These are phyloP conservation scores for Phyllopteryx taeniolatus DNA, from an alignment of 2,113 vertebrate species.

Conservation along the genomic window DNA sequence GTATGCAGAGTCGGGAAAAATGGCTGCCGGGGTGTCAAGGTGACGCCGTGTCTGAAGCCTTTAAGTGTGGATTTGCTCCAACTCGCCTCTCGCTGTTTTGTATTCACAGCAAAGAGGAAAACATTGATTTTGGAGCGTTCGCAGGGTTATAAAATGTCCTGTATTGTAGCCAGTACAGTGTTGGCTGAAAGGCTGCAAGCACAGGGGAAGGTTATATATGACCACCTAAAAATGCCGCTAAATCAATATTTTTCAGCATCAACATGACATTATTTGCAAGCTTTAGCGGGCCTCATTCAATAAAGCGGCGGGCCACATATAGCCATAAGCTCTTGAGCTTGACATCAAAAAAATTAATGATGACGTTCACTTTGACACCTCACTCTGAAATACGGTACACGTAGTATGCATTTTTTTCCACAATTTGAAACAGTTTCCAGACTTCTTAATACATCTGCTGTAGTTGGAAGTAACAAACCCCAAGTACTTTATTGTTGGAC, in stretches of 20 bases:
- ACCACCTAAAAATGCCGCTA: not conserved
- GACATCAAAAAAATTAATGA: not conserved
- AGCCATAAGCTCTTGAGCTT: not conserved
- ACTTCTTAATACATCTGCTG: not conserved
- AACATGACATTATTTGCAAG: not conserved
- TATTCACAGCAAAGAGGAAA: constrained; percentile 4
- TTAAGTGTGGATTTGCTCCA: not conserved
- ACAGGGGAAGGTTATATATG: not conserved
- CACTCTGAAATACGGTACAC: not conserved
- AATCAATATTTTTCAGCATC: constrained; percentile 2
- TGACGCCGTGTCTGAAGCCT: not conserved
- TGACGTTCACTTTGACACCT: not conserved
- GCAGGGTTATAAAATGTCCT: not conserved
- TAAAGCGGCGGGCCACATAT: not conserved
- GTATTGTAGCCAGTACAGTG: not conserved
- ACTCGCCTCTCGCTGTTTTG: not conserved
- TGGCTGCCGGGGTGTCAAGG: not conserved
- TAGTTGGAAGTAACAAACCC: not conserved
- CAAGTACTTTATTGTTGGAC: too few relatives aligned
- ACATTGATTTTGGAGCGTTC: constrained; percentile 6
- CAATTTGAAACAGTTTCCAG: not conserved
- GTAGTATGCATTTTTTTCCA: not conserved
- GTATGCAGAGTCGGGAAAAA: not conserved
- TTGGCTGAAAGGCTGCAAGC: not conserved
- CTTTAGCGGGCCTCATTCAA: not conserved